Base-by-base conservation (phyloP, 2,797 vertebrate species). In the Cryptoprocta ferox region DNA sequence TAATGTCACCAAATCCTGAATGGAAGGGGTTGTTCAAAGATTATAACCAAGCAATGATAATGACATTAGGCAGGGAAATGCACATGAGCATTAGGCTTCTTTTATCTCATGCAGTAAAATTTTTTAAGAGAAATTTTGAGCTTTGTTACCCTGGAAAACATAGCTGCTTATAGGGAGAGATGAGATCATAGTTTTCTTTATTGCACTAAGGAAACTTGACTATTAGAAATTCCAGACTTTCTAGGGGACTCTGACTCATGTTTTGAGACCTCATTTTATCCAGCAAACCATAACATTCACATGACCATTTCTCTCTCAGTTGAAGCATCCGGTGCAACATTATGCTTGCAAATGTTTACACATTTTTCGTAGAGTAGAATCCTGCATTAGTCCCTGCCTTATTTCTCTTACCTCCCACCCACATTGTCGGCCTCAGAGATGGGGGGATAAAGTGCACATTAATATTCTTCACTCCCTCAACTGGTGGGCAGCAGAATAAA, bases 191-290 rank as follows among this genome's bases (percentile, higher is more conserved):
- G 89, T 97, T 96, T 97, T 50, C 13, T 96, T 91, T 97, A 45
- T 63, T 95, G 35, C 86, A 97, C 96, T 93, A 97, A 98, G 97
- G 95, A 98, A 98, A 98, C 96, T 97, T 98, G 98, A 99, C 99
- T 98, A 98, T 98, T 98, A 97, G 98, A 98, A 98, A 98, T 98
- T 98, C 97, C 98, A 98, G 98, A 98, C 98, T 98, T 98, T 97
- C 98, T 98, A 97, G 96, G 97, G 98, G 98, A 98, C 97, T 97
- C 80, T 99, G 98, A 99, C 98, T 99, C 98, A 98, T 98, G 97
- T 95, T 98, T 97, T 92, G 95, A 97, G 95, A 95, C 45, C 82
- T 78, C 93, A 93, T 96, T 98, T 96, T 95, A 87, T 93, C 73
- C 94, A 92, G 89, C 79, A 94, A 97, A 88, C 89, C 84, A 15